Conservation (phyloP, 2,797 vertebrate species). For the Poeciliopsis paucimaculata region DNA sequence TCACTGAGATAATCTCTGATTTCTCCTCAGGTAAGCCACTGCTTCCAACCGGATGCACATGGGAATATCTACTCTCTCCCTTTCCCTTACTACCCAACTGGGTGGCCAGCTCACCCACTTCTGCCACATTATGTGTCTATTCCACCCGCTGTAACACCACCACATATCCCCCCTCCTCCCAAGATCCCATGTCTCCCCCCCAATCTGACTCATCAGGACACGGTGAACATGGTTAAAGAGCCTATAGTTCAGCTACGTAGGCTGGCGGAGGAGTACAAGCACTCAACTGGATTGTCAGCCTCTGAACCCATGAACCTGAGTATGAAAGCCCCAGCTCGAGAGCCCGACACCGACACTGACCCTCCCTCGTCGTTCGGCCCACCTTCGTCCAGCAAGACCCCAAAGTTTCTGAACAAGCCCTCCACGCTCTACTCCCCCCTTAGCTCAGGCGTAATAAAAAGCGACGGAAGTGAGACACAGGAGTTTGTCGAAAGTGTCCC, state of each 20-base stretch:
- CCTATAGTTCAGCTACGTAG: constrained; percentile 74
- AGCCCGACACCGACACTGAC: constrained; percentile 18
- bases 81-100: constrained; percentile 42
- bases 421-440: constrained; percentile 67
- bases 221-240: constrained; percentile 33
- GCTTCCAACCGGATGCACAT: constrained; percentile 35
- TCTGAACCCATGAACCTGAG: constrained; percentile 80
- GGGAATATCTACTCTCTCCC: constrained; percentile 41
- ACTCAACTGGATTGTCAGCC: constrained; percentile 53
- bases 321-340: constrained; percentile 44
- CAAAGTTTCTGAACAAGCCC: constrained; percentile 80
- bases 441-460: constrained; percentile 4
- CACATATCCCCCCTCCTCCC: neutral
- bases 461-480: constrained; percentile 34
- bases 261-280: constrained; percentile 76
- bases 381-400: constrained; percentile 65
- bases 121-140: constrained; percentile 49
- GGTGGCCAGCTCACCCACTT: constrained; percentile 10
- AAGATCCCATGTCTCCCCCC: constrained; percentile 18
- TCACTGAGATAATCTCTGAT: constrained; percentile 17
- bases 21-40: constrained; percentile 39
- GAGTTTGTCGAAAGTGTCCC: constrained; percentile 4
- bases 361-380: constrained; percentile 73
- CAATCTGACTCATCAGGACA: neutral
- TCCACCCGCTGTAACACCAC: constrained; percentile 24